Evolutionary conservation across 2,888 invertebrate genomes (phyloP).

Genomic region (Branchinecta sandiegonensis): DNA sequence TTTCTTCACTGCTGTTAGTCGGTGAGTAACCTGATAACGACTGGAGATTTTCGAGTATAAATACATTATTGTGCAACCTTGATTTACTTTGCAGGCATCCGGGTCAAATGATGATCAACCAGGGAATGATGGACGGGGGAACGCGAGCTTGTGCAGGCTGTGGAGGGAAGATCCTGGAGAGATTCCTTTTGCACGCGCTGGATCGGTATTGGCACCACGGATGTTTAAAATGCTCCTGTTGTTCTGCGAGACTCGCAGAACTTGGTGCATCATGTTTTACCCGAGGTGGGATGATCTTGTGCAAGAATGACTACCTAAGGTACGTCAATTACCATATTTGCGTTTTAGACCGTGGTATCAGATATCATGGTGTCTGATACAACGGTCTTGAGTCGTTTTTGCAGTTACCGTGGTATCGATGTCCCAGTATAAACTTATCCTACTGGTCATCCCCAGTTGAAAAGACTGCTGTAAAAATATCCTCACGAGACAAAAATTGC

Average conservation of each 20-base stretch:
- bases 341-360: too few relatives aligned
- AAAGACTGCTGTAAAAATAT: too few relatives aligned
- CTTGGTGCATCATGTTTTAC: slow-evolving; percentile 82
- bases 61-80: too few relatives aligned
- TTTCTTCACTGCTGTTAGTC: too few relatives aligned
- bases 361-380: too few relatives aligned
- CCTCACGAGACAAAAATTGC: too few relatives aligned
- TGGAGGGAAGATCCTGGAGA: slow-evolving; percentile 72
- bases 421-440: too few relatives aligned
- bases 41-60: too few relatives aligned
- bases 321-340: slow-evolving; percentile 39
- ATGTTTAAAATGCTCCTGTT: slow-evolving; percentile 85
- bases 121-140: slow-evolving; percentile 27
- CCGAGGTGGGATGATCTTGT: slow-evolving; percentile 83
- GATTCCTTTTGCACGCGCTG: slow-evolving; percentile 77
- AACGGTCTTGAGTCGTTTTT: too few relatives aligned
- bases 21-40: too few relatives aligned
- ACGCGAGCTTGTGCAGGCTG: slow-evolving; percentile 69
- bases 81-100: neutral
- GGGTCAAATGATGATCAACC: slow-evolving; percentile 24
- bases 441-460: too few relatives aligned
- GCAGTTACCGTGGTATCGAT: too few relatives aligned
- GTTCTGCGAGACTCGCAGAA: slow-evolving; percentile 74
- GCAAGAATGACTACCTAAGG: slow-evolving; percentile 90
- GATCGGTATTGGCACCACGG: slow-evolving; percentile 93